Evolutionary conservation across 2,797 vertebrate species (phyloP), one percentile per base, ranked within the genome.

Genomic region (Chaenodraco wilsoni): DNA sequence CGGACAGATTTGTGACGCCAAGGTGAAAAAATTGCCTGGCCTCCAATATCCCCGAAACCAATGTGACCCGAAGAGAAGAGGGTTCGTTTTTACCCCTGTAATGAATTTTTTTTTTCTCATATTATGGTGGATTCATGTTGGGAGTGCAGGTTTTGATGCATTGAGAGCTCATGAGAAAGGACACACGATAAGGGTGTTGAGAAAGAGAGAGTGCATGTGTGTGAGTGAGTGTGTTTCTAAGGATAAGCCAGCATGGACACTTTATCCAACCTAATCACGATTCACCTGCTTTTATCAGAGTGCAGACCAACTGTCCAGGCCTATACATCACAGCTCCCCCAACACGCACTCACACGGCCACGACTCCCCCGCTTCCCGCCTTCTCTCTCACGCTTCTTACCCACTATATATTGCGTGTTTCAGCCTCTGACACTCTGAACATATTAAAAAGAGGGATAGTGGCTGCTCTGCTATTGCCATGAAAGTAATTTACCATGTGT

Each of bases 81-180:
- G 65, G 73, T 82, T 76, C 57, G 77, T 83, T 89, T 84, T 79
- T 79, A 81, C 64, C 70, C 43, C 45, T 68, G 73, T 89, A 91
- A 92, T 93, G 84, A 86, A 77, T 86, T 3, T 91, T 86, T 79
- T 79, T 3, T 90, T 87, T 79, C 59, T 78, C 60, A 46, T 75
- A 66, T 87, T 80, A 82, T 79, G 66, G 77, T 27, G 74, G 66
- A 81, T 86, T 69, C 78, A 73, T 77, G 65, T 84, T 86, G 71
- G 76, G 79, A 83, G 72, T 65, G 82, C 67, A 59, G 48, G 57
- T 84, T 90, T 89, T 94, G 91, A 94, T 93, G 88, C 91, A 93
- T 94, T 93, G 91, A 85, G 83, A 71, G 78, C 79, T 91, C 84
- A 93, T 91, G 79, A 85, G 85, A 85, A 81, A 80, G 76, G 91